Percentiles rank a stretch among this genome's conserved stretches.
These are phyloP conservation scores for Saguinus midas DNA, from an alignment of 2,113 vertebrate genomes.

Conservation along the genomic window DNA sequence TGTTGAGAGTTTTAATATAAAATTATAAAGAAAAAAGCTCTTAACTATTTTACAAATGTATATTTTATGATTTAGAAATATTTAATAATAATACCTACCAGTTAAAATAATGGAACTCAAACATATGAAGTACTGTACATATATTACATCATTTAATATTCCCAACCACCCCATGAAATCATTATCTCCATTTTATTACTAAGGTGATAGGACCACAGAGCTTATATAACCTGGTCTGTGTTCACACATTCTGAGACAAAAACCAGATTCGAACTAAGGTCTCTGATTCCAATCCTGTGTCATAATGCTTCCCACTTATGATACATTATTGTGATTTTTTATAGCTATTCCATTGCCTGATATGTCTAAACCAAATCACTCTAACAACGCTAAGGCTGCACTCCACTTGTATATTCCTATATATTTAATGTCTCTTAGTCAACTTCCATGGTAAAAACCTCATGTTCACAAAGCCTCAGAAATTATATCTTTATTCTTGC, in stretches of 20 bases:
- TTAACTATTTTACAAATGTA: neutral
- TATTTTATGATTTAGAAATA: constrained; percentile 25
- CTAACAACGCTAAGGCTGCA: neutral
- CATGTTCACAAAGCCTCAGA: neutral
- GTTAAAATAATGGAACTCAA: neutral
- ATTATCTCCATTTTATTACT: neutral
- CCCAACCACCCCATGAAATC: neutral
- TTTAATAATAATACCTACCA: neutral
- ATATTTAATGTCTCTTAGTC: neutral
- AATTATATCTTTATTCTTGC: neutral
- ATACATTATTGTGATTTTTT: neutral
- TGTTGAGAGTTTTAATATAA: neutral
- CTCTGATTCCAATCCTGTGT: neutral
- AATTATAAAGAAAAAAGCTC: neutral
- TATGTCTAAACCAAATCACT: neutral
- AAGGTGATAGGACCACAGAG: neutral
- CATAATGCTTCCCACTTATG: neutral
- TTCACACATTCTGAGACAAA: neutral
- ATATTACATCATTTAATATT: neutral
- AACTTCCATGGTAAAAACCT: neutral
- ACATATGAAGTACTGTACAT: neutral
- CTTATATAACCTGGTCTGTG: neutral
- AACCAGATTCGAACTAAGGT: neutral
- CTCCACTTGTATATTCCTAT: neutral
- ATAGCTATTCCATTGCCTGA: neutral